Conservation (phyloP, 1,140 invertebrate genomes). For the Bursaphelenchus mucronatus region DNA sequence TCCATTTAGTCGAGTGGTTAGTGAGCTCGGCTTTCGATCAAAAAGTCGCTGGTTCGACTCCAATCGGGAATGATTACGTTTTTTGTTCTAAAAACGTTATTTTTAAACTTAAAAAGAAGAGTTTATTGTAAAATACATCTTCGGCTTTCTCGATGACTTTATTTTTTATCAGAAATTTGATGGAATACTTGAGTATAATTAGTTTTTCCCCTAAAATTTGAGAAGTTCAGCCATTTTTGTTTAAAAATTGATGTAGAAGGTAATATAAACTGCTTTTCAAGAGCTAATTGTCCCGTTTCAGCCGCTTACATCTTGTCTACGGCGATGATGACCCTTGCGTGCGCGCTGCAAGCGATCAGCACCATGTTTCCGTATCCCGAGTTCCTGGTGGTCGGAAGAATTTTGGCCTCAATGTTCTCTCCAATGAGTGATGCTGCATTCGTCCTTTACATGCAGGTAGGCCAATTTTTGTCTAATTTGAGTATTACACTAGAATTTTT, state of each 20-base stretch:
- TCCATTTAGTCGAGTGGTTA: too few species aligned
- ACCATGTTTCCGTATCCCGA: conserved; percentile 52
- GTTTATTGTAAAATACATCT: neutral
- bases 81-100: too few species aligned
- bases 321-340: conserved; percentile 52
- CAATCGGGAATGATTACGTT: too few species aligned
- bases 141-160: neutral
- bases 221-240: too few species aligned
- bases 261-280: too few species aligned
- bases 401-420: conserved; percentile 56
- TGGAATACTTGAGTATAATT: too few species aligned
- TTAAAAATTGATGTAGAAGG: too few species aligned
- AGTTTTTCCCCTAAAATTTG: too few species aligned
- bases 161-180: neutral
- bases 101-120: too few species aligned
- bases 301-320: conserved; percentile 57
- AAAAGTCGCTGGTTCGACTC: too few species aligned
- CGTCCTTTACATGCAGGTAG: conserved; percentile 57
- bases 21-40: too few species aligned
- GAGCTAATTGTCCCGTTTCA: conserved; percentile 17
- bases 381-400: conserved; percentile 46
- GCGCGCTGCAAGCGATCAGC: conserved; percentile 45
- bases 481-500: neutral
- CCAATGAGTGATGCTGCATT: conserved; percentile 51
- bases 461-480: neutral